phyloP scores from a whole-genome alignment of 2,113 vertebrate species.

The Spilogale gracilis region DNA sequence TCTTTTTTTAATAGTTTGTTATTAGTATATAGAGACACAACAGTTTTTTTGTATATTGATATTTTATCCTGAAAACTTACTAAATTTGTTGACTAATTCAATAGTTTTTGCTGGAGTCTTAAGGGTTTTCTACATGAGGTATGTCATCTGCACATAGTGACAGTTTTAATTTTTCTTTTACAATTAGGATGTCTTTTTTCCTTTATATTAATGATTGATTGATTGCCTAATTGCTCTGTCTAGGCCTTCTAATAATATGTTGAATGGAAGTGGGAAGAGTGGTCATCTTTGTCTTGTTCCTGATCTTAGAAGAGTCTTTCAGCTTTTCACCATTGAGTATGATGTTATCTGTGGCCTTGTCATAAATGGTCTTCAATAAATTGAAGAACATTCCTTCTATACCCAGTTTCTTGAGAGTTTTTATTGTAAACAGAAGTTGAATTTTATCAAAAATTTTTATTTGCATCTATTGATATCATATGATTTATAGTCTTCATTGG shows the following conservation, averaged over 20 bases:
- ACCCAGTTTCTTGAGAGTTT: not conserved
- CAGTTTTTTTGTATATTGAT: not conserved
- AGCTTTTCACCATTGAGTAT: not conserved
- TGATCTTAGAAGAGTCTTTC: not conserved
- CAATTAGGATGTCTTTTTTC: not conserved
- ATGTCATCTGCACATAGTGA: not conserved
- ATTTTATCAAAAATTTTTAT: not conserved
- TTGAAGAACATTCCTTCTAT: not conserved
- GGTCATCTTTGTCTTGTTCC: not conserved
- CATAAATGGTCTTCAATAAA: not conserved
- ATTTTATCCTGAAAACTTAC: not conserved
- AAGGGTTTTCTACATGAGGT: not conserved
- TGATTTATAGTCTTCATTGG: not conserved
- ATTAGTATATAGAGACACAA: not conserved
- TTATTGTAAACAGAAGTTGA: not conserved
- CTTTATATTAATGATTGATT: not conserved
- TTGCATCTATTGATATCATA: not conserved
- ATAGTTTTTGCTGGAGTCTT: not conserved
- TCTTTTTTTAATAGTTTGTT: not conserved
- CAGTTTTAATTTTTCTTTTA: not conserved
- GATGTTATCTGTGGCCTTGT: not conserved
- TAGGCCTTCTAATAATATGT: not conserved
- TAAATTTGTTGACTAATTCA: not conserved
- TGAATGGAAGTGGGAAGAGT: not conserved
- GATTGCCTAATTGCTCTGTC: not conserved